Base-by-base conservation (phyloP, 1,140 invertebrate genomes). In the Drosophila paulistorum region DNA sequence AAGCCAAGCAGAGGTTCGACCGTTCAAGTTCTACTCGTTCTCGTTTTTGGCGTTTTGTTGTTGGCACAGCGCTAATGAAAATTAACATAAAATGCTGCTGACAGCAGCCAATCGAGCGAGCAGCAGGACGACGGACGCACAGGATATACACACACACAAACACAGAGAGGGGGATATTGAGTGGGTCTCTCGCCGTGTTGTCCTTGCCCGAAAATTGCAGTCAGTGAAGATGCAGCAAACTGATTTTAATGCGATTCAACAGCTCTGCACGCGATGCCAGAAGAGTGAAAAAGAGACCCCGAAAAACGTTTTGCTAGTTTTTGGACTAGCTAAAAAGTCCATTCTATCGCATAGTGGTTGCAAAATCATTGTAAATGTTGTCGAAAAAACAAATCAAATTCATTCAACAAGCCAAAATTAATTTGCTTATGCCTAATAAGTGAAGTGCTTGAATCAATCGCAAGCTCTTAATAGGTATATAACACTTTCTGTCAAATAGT, bases 221-320 rank as follows among this genome's bases (percentile, higher is more conserved):
- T 89, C 80, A 89, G 77, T 89, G 84, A 89, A 89, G 84, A 87
- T 87, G 83, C 79, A 87, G 68, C 84, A 89, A 76, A 89, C 84
- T 89, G 84, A 89, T 89, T 89, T 89, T 89, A 89, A 89, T 89
- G 84, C 84, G 84, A 89, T 89, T 89, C 84, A 89, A 89, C 84
- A 89, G 85, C 84, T 87, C 80, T 68, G 84, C 84, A 87, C 80
- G 84, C 84, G 84, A 87, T 74, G 71, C 58, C 75, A 71, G 59
- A 23, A 66, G 14, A 68, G 45, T 48, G 39, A 59, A 45, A 30
- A 39, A 20, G 33, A 57, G 51, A 55, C 23, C 71, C 71, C 62
- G 70, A 74, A 83, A 51, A 87, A 87, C 84, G 84, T 89, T 89
- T 89, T 87, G 74, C 65, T 83, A 84, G 84, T 80, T 87, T 81